Conservation (phyloP, 2,888 invertebrate genomes). For the Neoaliturus tenellus region DNA sequence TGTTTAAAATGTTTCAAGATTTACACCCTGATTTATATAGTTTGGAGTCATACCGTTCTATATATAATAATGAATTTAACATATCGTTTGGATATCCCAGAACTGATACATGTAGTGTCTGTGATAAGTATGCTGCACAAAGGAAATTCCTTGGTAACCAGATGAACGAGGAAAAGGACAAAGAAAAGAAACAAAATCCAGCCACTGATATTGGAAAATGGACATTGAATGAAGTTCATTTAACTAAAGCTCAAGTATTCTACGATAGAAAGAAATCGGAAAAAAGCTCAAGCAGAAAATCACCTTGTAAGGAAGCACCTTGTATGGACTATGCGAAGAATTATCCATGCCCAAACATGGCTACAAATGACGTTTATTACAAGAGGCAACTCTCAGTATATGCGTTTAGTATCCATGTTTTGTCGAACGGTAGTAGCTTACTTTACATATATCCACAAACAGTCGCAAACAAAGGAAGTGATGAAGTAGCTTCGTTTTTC, state of each 20-base stretch:
- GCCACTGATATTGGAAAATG: neutral
- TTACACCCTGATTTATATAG: neutral
- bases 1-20: neutral
- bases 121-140: neutral
- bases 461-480: neutral
- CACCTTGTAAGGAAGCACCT: neutral
- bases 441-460: neutral
- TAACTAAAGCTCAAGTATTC: neutral
- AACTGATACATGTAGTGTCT: neutral
- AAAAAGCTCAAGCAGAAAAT: neutral
- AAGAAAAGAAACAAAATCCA: neutral
- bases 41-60: neutral
- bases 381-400: conserved; percentile 56
- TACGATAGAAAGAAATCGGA: neutral
- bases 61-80: neutral
- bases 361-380: conserved; percentile 54
- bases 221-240: neutral
- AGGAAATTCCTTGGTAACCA: neutral
- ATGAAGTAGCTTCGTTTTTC: conserved; percentile 12
- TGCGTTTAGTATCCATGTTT: conserved; percentile 25
- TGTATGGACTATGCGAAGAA: neutral
- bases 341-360: neutral
- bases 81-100: neutral
- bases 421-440: neutral
- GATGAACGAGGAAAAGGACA: neutral